These are phyloP conservation scores for Ginglymostoma cirratum DNA, from an alignment of 2,113 vertebrate genomes.

Conservation along the genomic window DNA sequence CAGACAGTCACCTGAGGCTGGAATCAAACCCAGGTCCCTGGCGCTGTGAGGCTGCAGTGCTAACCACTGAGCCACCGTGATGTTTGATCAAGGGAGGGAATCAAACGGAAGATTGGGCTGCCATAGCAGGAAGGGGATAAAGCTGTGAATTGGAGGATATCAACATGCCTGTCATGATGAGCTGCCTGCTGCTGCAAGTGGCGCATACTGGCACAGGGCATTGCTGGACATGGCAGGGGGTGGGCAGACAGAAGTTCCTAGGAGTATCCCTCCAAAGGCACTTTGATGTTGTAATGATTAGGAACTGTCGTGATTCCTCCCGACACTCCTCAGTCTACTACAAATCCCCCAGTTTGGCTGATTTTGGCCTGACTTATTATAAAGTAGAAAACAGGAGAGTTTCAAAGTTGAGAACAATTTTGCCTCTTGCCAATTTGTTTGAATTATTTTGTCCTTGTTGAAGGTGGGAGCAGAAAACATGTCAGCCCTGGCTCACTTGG, in stretches of 20 bases:
- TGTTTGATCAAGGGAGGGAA: not conserved
- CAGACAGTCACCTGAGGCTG: too few species aligned
- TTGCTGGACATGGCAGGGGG: not conserved
- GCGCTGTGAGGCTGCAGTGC: too few species aligned
- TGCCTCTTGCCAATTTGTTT: not conserved
- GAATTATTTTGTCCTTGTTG: not conserved
- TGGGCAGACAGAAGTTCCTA: not conserved
- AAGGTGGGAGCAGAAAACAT: not conserved
- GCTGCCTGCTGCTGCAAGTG: not conserved
- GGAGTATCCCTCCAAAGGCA: not conserved
- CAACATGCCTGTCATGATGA: not conserved
- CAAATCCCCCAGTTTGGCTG: not conserved
- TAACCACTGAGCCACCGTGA: too few species aligned
- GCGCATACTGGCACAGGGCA: not conserved
- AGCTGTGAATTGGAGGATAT: not conserved
- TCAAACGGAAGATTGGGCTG: not conserved
- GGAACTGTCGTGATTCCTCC: not conserved
- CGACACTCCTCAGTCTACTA: not conserved
- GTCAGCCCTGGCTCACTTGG: not conserved
- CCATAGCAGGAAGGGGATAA: not conserved
- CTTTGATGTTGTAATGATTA: not conserved
- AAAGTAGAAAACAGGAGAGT: not conserved
- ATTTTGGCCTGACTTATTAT: not conserved
- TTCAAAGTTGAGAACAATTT: not conserved
- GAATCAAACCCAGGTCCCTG: too few species aligned